Evolutionary conservation across 2,113 vertebrate genomes (phyloP).

Genomic region (Chaenogobius annularis): DNA sequence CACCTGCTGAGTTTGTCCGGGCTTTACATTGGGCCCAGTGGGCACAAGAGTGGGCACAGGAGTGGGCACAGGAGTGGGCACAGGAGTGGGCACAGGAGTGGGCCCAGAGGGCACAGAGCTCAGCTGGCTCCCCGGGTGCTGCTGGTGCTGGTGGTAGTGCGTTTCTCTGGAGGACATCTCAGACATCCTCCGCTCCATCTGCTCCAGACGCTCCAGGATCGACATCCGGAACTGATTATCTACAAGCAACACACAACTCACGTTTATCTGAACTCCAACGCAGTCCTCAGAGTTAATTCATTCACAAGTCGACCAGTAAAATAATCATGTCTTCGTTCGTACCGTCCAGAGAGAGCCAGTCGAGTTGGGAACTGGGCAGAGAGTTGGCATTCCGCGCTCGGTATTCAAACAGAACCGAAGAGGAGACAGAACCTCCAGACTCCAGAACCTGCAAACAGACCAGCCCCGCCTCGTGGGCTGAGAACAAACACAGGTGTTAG

Average conservation of each 20-base stretch:
- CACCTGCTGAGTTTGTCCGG: slow-evolving; percentile 57
- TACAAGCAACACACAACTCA: no score
- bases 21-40: no score
- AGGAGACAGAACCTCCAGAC: slow-evolving; percentile 74
- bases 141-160: neutral
- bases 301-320: no score
- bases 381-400: slow-evolving; percentile 83
- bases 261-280: no score
- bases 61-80: slow-evolving; percentile 3
- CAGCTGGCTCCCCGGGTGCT: slow-evolving; percentile 38
- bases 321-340: no score
- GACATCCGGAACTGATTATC: slow-evolving; percentile 75
- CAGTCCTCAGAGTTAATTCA: no score
- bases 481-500: no score
- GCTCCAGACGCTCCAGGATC: slow-evolving; percentile 70
- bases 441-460: slow-evolving; percentile 84
- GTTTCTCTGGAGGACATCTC: slow-evolving; percentile 52
- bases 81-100: slow-evolving; percentile 19
- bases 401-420: slow-evolving; percentile 88
- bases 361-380: slow-evolving; percentile 86
- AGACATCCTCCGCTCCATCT: slow-evolving; percentile 71
- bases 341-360: slow-evolving; percentile 92
- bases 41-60: no score
- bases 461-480: slow-evolving; percentile 83
- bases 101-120: slow-evolving; percentile 27